Conservation (phyloP, 2,797 vertebrate species). For the Jordanella pulchra region DNA sequence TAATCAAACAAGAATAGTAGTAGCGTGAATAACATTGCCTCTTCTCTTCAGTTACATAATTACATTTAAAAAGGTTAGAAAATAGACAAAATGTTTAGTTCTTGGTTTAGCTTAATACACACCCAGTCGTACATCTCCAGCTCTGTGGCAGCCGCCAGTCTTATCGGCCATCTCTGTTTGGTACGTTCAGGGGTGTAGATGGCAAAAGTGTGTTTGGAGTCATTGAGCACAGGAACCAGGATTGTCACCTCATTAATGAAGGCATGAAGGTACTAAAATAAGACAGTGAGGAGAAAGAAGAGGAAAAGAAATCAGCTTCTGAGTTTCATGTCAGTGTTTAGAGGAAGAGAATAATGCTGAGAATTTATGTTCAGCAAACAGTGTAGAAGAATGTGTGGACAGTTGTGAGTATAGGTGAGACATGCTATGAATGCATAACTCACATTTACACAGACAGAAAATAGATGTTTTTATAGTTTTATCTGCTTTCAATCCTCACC, state of each 20-base stretch:
- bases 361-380: background rate
- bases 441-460: background rate
- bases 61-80: too few species aligned
- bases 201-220: slow-evolving; percentile 93
- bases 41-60: too few species aligned
- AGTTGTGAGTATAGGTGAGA: background rate
- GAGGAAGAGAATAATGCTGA: background rate
- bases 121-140: slow-evolving; percentile 98
- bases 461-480: background rate
- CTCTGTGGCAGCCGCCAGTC: slow-evolving; percentile 89
- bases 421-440: background rate
- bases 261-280: slow-evolving; percentile 89
- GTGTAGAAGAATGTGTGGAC: background rate
- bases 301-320: background rate
- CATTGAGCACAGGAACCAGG: slow-evolving; percentile 90
- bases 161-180: slow-evolving; percentile 93
- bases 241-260: slow-evolving; percentile 96
- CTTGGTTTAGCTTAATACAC: background rate
- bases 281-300: background rate
- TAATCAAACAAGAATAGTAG: too few species aligned
- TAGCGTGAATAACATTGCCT: too few species aligned
- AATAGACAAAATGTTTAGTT: too few species aligned
- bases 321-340: background rate
- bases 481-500: slow-evolving; percentile 68
- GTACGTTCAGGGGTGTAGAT: slow-evolving; percentile 93